Base-by-base conservation (phyloP, 2,888 invertebrate genomes). In the Graphium colonna region DNA sequence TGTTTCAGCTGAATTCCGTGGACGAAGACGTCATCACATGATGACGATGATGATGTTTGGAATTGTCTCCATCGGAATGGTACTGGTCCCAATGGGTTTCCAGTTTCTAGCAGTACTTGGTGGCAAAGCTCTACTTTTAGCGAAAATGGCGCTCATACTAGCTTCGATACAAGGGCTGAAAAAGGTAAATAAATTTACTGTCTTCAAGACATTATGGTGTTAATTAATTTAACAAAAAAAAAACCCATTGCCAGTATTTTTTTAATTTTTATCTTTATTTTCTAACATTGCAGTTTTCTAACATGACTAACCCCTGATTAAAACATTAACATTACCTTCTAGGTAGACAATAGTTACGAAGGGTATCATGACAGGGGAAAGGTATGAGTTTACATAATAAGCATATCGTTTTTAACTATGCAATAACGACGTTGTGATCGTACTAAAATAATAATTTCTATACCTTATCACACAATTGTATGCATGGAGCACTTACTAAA, bases 91-190 rank as follows among this genome's bases (percentile, higher is more conserved):
- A 0, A 93, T 96, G 92, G 96, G 95, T 10, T 96, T 96, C 73
- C 95, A 96, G 75, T 94, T 96, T 76, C 88, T 96, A 0, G 95
- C 96, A 0, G 94, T 96, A 0, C 88, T 96, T 1, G 95, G 95
- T 3, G 96, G 95, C 26, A 96, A 96, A 72, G 95, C 96, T 0
- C 76, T 96, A 2, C 79, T 96, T 0, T 80, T 96, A 15, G 95
- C 96, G 1, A 96, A 96, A 83, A 93, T 96, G 92, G 95, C 96
- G 0, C 82, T 96, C 3, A 90, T 96, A 44, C 80, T 96, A 9
- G 94, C 95, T 1, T 94, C 95, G 0, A 94, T 95, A 58, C 95
- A 95, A 74, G 95, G 95, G 10, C 79, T 95, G 7, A 95, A 95
- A 77, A 94, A 94, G 90, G 94, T 94, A 67, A 68, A 59, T 49